Evolutionary conservation across 2,113 vertebrate species (phyloP).

Genomic region (Saimiri boliviensis): DNA sequence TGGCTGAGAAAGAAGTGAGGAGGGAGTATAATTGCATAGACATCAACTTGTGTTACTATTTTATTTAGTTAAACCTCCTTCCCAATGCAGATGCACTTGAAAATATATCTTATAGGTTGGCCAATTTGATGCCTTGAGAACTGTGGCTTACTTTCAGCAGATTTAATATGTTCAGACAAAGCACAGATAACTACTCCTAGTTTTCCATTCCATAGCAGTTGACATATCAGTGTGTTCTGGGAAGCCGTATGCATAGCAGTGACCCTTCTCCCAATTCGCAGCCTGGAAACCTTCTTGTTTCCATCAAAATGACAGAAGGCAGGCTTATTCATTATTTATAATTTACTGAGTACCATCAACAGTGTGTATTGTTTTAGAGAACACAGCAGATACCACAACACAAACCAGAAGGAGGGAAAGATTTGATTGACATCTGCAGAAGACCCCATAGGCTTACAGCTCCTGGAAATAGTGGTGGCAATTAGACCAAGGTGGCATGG

Average conservation of each 20-base stretch:
- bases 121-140: neutral
- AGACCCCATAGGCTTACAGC: neutral
- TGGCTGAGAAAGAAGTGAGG: neutral
- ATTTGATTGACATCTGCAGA: neutral
- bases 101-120: neutral
- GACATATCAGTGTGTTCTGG: neutral
- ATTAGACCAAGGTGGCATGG: neutral
- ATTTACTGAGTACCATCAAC: neutral
- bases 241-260: neutral
- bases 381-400: neutral
- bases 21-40: neutral
- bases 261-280: neutral
- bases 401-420: neutral
- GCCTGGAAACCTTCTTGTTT: neutral
- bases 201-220: neutral
- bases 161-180: neutral
- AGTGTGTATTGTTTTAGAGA: neutral
- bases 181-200: neutral
- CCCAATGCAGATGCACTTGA: neutral
- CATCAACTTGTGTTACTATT: neutral
- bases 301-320: constrained; percentile 42
- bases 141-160: neutral
- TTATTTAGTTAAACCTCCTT: neutral
- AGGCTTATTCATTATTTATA: constrained; percentile 31
- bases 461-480: neutral